Evolutionary conservation across 2,113 vertebrate genomes (phyloP), one percentile per base, ranked within the genome.

Genomic region (Sula dactylatra): DNA sequence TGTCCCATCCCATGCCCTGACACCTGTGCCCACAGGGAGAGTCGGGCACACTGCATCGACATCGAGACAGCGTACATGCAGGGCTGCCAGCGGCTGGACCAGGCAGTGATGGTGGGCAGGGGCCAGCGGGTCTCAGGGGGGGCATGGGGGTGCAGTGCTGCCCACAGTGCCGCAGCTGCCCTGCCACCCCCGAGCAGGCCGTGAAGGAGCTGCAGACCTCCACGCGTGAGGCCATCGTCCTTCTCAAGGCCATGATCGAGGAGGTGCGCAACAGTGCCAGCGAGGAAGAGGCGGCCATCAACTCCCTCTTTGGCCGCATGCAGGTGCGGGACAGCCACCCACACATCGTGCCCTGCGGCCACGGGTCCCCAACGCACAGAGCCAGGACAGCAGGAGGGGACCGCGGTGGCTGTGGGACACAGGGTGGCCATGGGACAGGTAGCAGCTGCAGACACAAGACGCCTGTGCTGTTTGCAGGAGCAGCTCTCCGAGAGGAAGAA

Each of bases 201-300:
- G 99, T 99, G 97, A 99, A 99, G 95, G 99, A 99, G 84, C 98
- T 99, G 80, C 99, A 99, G 98, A 99, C 98, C 0, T 99, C 99
- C 78, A 98, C 99, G 0, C 97, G 98, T 1, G 99, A 99, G 80
- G 99, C 99, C 45, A 99, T 99, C 19, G 86, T 98, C 65, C 98
- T 99, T 81, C 98, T 99, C 71, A 99, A 99, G 93, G 98, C 99
- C 22, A 99, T 99, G 99, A 99, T 99, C 2, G 99, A 99, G 90
- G 99, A 99, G 97, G 99, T 99, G 88, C 98, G 97, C 47, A 97
- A 98, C 93, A 99, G 99, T 2, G 99, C 99, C 5, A 98, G 98
- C 0, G 99, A 99, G 70, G 99, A 99, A 74, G 99, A 99, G 94
- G 98, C 96, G 0, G 98, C 99, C 64, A 99, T 99, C 96, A 99